Evolutionary conservation across 2,113 vertebrate genomes (phyloP).

Genomic region (Lanius ludovicianus): DNA sequence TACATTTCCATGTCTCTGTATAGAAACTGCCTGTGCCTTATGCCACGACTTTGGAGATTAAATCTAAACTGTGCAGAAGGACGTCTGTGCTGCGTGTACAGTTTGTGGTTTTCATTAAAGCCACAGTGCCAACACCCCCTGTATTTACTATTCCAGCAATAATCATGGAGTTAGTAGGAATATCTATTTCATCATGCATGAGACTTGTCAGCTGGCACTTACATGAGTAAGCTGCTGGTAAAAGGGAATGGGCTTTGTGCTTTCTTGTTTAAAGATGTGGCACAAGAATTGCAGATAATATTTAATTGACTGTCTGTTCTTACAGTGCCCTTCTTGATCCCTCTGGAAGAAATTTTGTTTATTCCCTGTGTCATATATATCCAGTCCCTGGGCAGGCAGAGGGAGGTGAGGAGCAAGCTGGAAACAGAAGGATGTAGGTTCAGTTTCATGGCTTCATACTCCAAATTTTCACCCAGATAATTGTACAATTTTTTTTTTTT

Average conservation of each 20-base stretch:
- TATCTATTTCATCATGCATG: background rate
- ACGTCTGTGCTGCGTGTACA: background rate
- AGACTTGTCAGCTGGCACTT: slow-evolving; percentile 45
- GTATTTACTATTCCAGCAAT: slow-evolving; percentile 40
- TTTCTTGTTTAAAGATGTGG: background rate
- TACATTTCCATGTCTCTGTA: background rate
- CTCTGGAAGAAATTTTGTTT: slow-evolving; percentile 25
- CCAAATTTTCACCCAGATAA: background rate
- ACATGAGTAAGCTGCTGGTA: background rate
- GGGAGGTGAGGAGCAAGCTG: background rate
- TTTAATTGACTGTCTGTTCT: slow-evolving; percentile 61
- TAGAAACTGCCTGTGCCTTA: background rate
- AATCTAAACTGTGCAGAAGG: background rate
- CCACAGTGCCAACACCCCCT: slow-evolving; percentile 3
- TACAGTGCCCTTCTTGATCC: slow-evolving; percentile 46
- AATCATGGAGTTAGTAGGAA: background rate
- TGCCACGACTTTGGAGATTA: background rate
- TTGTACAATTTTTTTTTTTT: background rate
- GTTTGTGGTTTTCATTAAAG: slow-evolving; percentile 11
- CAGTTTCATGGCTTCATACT: background rate
- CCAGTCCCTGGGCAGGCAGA: background rate
- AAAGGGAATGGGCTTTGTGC: background rate
- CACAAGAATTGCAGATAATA: slow-evolving; percentile 10
- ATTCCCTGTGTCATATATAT: background rate
- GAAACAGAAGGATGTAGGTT: background rate